phyloP scores from a whole-genome alignment of 2,888 invertebrate genomes.

The Elegia similella region DNA sequence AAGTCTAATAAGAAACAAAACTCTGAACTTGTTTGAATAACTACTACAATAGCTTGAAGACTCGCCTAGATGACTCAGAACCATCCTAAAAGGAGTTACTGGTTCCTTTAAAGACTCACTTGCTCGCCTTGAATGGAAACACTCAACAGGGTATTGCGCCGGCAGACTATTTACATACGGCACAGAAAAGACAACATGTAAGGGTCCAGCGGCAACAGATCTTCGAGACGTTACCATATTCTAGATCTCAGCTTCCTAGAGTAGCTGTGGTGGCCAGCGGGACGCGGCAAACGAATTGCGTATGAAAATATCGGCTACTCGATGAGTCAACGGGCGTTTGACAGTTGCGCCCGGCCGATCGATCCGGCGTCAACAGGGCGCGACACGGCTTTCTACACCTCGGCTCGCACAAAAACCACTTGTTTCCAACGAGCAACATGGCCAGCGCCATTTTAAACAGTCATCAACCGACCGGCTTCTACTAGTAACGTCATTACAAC shows the following conservation, averaged over 20 bases:
- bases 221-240: conserved; percentile 33
- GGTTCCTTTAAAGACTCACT: conserved; percentile 26
- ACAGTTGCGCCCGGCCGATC: conserved; percentile 77
- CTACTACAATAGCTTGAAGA: conserved; percentile 22
- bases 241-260: conserved; percentile 28
- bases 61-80: conserved; percentile 32
- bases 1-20: background rate
- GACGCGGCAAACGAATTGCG: conserved; percentile 57
- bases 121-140: conserved; percentile 35
- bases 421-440: conserved; percentile 38
- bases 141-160: conserved; percentile 14
- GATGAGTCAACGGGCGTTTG: conserved; percentile 78
- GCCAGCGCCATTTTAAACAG: conserved; percentile 49
- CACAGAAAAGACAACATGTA: conserved; percentile 21
- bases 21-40: background rate
- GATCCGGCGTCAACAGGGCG: conserved; percentile 66
- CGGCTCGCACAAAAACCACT: conserved; percentile 44
- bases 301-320: conserved; percentile 60
- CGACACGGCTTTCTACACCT: conserved; percentile 43
- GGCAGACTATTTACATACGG: conserved; percentile 34
- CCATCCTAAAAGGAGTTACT: conserved; percentile 33
- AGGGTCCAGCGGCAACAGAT: background rate
- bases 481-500: conserved; percentile 59
- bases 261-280: conserved; percentile 36
- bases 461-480: conserved; percentile 48